Conservation (phyloP, 2,888 invertebrate genomes). For the Petrophora chlorosata region DNA sequence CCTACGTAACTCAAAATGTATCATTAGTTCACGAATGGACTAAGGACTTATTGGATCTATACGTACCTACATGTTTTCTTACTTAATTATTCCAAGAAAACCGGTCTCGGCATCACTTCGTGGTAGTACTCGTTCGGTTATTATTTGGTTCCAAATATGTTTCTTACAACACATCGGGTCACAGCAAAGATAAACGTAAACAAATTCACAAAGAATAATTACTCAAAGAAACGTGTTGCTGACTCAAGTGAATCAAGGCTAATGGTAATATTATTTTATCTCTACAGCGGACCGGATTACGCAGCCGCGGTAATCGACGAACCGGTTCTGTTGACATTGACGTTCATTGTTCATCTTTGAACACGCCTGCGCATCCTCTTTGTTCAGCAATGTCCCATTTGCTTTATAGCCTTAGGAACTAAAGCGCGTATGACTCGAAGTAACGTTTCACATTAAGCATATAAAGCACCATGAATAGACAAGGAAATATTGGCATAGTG, state of each 20-base stretch:
- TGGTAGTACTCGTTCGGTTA: too few species aligned
- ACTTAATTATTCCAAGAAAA: neutral
- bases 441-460: constrained; percentile 9
- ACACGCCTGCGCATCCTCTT: constrained; percentile 28
- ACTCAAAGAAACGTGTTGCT: constrained; percentile 33
- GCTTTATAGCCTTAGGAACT: constrained; percentile 7
- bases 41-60: constrained; percentile 15
- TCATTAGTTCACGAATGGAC: too few species aligned
- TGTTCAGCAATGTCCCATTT: constrained; percentile 26
- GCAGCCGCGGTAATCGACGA: constrained; percentile 31
- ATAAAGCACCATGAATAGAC: constrained; percentile 5
- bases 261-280: constrained; percentile 35
- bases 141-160: too few species aligned
- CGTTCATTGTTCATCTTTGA: constrained; percentile 22
- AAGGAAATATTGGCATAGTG: constrained; percentile 1
- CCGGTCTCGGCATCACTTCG: neutral
- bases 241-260: constrained; percentile 32
- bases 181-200: neutral
- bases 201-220: constrained; percentile 18
- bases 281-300: constrained; percentile 30
- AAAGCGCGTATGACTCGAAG: constrained; percentile 6
- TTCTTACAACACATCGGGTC: neutral
- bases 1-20: constrained; percentile 1
- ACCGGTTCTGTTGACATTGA: constrained; percentile 48
- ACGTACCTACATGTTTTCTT: neutral